Conservation (phyloP, 2,888 invertebrate species). For the Gisinianus flammeolus region DNA sequence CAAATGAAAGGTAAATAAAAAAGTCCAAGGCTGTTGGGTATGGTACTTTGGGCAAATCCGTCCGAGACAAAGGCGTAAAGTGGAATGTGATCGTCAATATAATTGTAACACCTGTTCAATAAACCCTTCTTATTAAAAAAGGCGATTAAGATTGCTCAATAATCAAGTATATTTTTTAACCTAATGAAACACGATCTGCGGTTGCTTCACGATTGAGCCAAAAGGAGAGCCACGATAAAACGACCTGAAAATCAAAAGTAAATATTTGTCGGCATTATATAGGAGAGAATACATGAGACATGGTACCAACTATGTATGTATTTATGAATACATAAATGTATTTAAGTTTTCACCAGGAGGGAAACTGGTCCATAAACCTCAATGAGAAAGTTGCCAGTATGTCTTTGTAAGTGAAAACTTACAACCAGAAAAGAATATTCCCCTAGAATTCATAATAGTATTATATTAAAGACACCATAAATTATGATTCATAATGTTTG, state of each 20-base stretch:
- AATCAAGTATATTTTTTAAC: constrained; percentile 38
- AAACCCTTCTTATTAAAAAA: too few relatives aligned
- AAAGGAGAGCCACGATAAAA: constrained; percentile 84
- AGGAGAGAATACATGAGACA: too few relatives aligned
- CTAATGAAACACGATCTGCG: constrained; percentile 57
- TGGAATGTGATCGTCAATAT: constrained; percentile 82
- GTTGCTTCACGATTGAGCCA: constrained; percentile 77
- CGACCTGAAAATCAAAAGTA: constrained; percentile 64
- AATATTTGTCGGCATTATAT: background rate
- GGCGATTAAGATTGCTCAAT: too few relatives aligned
- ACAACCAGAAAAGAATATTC: constrained; percentile 64
- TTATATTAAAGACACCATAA: background rate
- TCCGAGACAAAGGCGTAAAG: constrained; percentile 64
- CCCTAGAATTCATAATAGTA: constrained; percentile 59
- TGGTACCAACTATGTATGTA: background rate
- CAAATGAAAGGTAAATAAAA: constrained; percentile 80
- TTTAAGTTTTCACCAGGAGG: constrained; percentile 61
- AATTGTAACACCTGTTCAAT: constrained; percentile 73
- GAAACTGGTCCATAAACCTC: constrained; percentile 66
- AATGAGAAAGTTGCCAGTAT: constrained; percentile 76
- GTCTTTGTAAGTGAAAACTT: constrained; percentile 66
- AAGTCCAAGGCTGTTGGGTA: constrained; percentile 86
- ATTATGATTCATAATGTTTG: background rate
- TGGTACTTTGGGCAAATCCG: constrained; percentile 81
- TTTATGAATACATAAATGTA: background rate